phyloP scores from a whole-genome alignment of 2,888 invertebrate genomes.

The Erebia ligea region DNA sequence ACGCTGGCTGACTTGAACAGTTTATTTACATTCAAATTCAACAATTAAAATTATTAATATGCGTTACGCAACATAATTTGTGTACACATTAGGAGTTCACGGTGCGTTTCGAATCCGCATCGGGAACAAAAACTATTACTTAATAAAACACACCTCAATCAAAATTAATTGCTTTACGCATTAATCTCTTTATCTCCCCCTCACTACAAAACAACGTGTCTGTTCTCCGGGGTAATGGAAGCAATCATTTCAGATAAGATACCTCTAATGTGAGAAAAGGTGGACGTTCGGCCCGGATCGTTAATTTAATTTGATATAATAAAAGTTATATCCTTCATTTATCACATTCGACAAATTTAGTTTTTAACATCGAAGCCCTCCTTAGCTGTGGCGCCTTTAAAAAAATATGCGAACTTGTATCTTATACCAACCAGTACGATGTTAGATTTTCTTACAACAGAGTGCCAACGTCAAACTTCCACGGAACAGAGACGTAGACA shows the following conservation, averaged over 20 bases:
- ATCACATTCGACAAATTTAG: constrained; percentile 83
- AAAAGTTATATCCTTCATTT: constrained; percentile 82
- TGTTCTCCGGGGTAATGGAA: constrained; percentile 78
- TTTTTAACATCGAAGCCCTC: constrained; percentile 76
- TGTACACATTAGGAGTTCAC: constrained; percentile 57
- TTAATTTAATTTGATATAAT: constrained; percentile 83
- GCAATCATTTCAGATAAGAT: constrained; percentile 82
- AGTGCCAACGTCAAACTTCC: no score
- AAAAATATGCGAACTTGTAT: not conserved
- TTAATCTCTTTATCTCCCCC: constrained; percentile 80
- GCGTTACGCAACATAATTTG: constrained; percentile 43
- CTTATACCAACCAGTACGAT: no score
- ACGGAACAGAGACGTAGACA: no score
- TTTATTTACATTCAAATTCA: constrained; percentile 18
- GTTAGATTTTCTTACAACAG: no score
- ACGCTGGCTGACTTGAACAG: not conserved
- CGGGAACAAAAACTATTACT: constrained; percentile 79
- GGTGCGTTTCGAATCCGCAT: constrained; percentile 70
- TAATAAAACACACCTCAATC: constrained; percentile 82
- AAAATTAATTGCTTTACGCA: constrained; percentile 82
- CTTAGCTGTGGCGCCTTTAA: constrained; percentile 57
- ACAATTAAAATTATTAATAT: constrained; percentile 30
- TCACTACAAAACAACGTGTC: constrained; percentile 77
- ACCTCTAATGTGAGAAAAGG: constrained; percentile 82
- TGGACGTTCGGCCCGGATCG: constrained; percentile 75